These are phyloP conservation scores for Lycia hirtaria DNA, from an alignment of 2,888 invertebrate genomes.

Conservation along the genomic window DNA sequence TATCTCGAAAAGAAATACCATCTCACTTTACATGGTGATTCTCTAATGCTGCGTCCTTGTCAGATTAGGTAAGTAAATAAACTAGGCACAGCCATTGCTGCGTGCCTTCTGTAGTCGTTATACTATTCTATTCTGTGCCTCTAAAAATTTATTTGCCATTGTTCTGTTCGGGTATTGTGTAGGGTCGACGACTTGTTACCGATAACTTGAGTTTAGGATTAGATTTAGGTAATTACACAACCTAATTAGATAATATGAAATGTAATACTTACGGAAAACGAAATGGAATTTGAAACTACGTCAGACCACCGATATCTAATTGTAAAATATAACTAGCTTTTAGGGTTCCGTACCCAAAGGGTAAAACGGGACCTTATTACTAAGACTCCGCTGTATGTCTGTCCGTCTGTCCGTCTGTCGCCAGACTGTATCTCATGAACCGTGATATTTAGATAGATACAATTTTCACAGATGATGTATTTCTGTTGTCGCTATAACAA, in stretches of 20 bases:
- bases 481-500: too few species aligned
- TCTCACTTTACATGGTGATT: neutral
- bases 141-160: conserved; percentile 63
- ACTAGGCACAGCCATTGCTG: conserved; percentile 40
- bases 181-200: conserved; percentile 51
- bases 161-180: conserved; percentile 56
- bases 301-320: too few species aligned
- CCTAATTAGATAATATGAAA: conserved; percentile 4
- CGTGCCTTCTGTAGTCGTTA: conserved; percentile 45
- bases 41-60: neutral
- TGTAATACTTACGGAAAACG: neutral
- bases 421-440: too few species aligned
- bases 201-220: conserved; percentile 38
- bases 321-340: too few species aligned
- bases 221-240: conserved; percentile 2
- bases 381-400: too few species aligned
- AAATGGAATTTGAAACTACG: too few species aligned
- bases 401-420: too few species aligned
- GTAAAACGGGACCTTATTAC: too few species aligned
- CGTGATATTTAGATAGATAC: too few species aligned
- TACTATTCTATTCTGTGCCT: conserved; percentile 59
- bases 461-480: too few species aligned
- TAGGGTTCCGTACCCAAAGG: too few species aligned
- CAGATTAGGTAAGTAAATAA: conserved; percentile 45
- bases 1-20: neutral